Percentiles rank a stretch among this genome's conserved stretches.
These are phyloP conservation scores for Microcebus jonahi DNA, from an alignment of 2,113 vertebrate species.

Conservation along the genomic window DNA sequence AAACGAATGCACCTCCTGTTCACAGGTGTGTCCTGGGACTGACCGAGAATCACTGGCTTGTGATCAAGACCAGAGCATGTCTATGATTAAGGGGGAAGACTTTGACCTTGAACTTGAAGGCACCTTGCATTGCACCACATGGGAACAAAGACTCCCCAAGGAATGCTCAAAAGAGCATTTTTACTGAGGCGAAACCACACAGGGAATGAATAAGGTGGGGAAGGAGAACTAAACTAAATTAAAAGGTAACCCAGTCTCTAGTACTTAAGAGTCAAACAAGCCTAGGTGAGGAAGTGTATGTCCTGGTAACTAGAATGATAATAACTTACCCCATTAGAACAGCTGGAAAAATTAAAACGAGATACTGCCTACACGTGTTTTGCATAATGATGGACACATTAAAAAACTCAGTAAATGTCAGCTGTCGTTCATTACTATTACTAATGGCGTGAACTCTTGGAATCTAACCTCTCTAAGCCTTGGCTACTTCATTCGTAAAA, in stretches of 20 bases:
- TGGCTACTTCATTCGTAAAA: background rate
- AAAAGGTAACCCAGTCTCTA: background rate
- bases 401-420: background rate
- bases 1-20: rapidly evolving
- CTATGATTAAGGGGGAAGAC: background rate
- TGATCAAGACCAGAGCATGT: background rate
- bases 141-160: background rate
- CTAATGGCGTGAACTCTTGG: background rate
- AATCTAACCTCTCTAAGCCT: background rate
- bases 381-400: background rate
- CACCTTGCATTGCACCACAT: rapidly evolving
- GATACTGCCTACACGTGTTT: background rate
- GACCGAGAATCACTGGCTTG: background rate
- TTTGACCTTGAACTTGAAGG: background rate
- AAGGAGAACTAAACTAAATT: background rate
- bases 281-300: background rate
- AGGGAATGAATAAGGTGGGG: background rate
- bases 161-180: background rate
- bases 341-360: background rate
- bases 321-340: background rate
- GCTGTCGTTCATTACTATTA: background rate
- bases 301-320: background rate
- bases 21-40: background rate
- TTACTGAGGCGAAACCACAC: background rate
- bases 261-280: background rate